These are phyloP conservation scores for Nephrotoma appendiculata DNA, from an alignment of 2,888 invertebrate genomes.

Conservation along the genomic window DNA sequence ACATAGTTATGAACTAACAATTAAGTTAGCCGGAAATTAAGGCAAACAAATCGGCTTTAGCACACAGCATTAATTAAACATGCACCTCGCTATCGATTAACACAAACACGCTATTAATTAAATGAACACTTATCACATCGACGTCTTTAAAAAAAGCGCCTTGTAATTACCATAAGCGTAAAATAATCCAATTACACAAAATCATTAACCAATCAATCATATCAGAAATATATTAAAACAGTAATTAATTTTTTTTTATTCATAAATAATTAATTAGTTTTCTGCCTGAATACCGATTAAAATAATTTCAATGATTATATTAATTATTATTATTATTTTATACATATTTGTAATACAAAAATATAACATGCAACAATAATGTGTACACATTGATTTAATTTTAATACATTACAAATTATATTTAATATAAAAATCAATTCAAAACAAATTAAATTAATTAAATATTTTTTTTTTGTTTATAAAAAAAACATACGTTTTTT, in stretches of 20 bases:
- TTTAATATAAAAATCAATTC: background rate
- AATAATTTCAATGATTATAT: background rate
- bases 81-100: too few species aligned
- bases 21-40: too few species aligned
- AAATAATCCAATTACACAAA: background rate
- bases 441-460: background rate
- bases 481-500: background rate
- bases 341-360: background rate
- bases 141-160: too few species aligned
- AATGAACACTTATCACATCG: too few species aligned
- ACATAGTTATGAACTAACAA: too few species aligned
- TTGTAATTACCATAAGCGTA: background rate
- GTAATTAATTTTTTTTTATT: background rate
- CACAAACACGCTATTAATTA: too few species aligned
- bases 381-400: background rate
- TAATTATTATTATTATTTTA: background rate
- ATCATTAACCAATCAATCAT: background rate
- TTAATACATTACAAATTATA: background rate
- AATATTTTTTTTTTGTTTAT: background rate
- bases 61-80: too few species aligned
- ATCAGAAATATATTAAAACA: background rate
- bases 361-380: background rate
- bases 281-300: background rate
- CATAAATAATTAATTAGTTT: background rate
- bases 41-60: too few species aligned